These are phyloP conservation scores for Eurois occulta DNA, from an alignment of 2,888 invertebrate species.

Conservation along the genomic window DNA sequence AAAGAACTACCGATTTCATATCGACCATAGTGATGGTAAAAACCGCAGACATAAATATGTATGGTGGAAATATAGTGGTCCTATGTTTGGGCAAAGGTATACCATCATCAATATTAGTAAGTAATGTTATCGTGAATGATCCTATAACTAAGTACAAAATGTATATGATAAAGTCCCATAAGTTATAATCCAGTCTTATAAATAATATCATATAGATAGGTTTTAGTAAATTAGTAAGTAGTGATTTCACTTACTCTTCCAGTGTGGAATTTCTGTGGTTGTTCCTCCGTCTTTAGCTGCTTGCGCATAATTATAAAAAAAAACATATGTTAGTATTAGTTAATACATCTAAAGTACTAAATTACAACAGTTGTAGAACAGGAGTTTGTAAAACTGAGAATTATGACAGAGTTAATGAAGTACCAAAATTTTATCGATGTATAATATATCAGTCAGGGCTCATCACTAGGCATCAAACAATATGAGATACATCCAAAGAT, in stretches of 20 bases:
- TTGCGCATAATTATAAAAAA: constrained; percentile 34
- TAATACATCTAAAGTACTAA: background rate
- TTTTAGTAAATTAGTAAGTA: background rate
- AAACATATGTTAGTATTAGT: constrained; percentile 9
- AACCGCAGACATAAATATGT: too few species aligned
- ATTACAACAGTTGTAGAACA: background rate
- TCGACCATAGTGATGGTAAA: background rate
- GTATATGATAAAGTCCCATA: background rate
- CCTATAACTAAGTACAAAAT: too few species aligned
- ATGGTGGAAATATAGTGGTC: too few species aligned
- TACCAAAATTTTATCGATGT: constrained; percentile 8
- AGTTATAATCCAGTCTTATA: background rate
- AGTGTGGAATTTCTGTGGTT: background rate
- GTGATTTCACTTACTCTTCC: constrained; percentile 26
- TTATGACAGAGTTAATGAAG: background rate
- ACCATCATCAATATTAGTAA: background rate
- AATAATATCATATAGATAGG: background rate
- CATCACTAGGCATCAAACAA: constrained; percentile 16
- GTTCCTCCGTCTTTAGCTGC: constrained; percentile 24
- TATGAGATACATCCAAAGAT: constrained; percentile 18
- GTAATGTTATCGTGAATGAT: background rate
- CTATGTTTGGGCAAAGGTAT: background rate
- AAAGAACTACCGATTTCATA: background rate
- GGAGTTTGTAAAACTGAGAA: background rate
- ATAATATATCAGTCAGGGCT: background rate